Base-by-base conservation (phyloP, 2,113 vertebrate genomes). In the Nipponia nippon region DNA sequence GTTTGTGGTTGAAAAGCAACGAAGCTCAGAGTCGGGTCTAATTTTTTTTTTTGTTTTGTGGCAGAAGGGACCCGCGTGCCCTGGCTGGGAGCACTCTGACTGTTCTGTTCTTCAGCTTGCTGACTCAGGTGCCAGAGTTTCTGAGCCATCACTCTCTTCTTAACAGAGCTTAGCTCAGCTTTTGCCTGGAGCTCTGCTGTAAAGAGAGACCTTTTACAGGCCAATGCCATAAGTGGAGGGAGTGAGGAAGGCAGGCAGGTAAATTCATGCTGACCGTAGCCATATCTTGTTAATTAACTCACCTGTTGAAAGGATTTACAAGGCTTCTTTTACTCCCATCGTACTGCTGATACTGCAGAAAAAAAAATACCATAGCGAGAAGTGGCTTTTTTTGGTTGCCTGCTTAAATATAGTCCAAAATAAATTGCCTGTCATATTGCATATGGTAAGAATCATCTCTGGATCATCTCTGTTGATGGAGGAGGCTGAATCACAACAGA, bases 161-260 rank as follows among this genome's bases (percentile, higher is more conserved):
- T 72, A 94, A 58, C 63, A 90, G 34, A 84, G 90, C 84, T 96
- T 86, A 96, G 91, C 87, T 94, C 84, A 95, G 95, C 78, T 88
- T 94, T 93, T 92, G 94, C 90, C 92, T 90, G 81, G 58, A 96
- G 94, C 96, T 92, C 29, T 82, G 56, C 63, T 93, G 56, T 86
- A 67, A 88, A 93, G 52, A 89, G 91, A 96, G 71, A 83, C 42
- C 47, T 94, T 81, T 75, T 72, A 84, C 66, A 97, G 90, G 78
- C 83, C 95, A 81, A 4, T 91, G 62, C 70, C 13, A 0, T 94
- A 77, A 83, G 21, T 87, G 70, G 59, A 95, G 50, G 38, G 80
- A 84, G 83, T 58, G 25, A 89, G 38, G 69, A 92, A 89, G 47
- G 72, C 67, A 78, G 63, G 46, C 76, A 95, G 76, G 90, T 96